Evolutionary conservation across 2,888 invertebrate species (phyloP).

Genomic region (Dryobotodes eremita): DNA sequence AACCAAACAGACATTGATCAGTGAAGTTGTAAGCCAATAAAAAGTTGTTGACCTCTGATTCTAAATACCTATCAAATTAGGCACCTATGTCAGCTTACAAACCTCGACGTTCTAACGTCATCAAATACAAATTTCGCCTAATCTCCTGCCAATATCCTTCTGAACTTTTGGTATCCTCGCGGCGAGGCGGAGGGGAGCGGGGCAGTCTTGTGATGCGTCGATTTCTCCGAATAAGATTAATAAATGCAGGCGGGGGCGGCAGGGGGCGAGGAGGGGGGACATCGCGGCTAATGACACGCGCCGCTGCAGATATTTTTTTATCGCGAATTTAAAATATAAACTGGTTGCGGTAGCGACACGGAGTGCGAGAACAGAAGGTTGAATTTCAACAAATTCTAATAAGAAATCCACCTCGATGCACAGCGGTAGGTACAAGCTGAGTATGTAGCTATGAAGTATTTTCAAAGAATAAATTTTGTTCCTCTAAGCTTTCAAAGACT

Average conservation of each 20-base stretch:
- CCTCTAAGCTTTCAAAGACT: slow-evolving; percentile 23
- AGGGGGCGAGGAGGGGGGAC: slow-evolving; percentile 68
- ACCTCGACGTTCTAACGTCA: slow-evolving; percentile 23
- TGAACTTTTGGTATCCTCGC: slow-evolving; percentile 59
- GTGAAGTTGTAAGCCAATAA: slow-evolving; percentile 27
- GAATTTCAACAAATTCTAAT: slow-evolving; percentile 10
- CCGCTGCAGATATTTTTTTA: slow-evolving; percentile 87
- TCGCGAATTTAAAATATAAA: slow-evolving; percentile 88
- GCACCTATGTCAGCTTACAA: slow-evolving; percentile 37
- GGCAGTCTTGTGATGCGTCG: slow-evolving; percentile 82
- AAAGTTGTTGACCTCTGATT: slow-evolving; percentile 61
- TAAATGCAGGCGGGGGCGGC: slow-evolving; percentile 84
- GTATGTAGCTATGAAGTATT: slow-evolving; percentile 2
- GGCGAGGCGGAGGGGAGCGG: slow-evolving; percentile 53
- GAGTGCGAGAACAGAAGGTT: slow-evolving; percentile 50
- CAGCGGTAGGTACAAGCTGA: slow-evolving; percentile 15
- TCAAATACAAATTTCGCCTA: slow-evolving; percentile 30
- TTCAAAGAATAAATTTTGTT: slow-evolving; percentile 1
- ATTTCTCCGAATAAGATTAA: slow-evolving; percentile 90
- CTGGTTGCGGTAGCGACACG: slow-evolving; percentile 79
- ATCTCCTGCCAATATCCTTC: slow-evolving; percentile 49
- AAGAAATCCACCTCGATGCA: not conserved
- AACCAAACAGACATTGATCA: slow-evolving; percentile 25
- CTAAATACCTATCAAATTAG: slow-evolving; percentile 50
- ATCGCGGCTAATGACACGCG: slow-evolving; percentile 88